phyloP scores from a whole-genome alignment of 2,797 vertebrate genomes.

The Selene dorsalis region DNA sequence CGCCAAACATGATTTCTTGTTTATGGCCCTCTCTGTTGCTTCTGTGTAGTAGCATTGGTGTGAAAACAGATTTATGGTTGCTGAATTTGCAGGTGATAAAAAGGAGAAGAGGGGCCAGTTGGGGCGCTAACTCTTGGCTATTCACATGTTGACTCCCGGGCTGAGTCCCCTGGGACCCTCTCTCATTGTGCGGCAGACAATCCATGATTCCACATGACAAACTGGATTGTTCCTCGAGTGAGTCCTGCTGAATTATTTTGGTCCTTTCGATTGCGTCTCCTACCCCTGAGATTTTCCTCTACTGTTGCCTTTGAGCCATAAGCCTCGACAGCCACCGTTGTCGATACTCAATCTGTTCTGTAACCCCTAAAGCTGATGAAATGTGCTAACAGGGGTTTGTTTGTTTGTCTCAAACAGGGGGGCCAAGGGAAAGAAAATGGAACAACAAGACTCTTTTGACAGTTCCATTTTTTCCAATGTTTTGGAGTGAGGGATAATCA shows the following conservation, averaged over 20 bases:
- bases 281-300: constrained; percentile 80
- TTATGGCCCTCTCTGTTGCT: constrained; percentile 69
- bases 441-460: constrained; percentile 83
- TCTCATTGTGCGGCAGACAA: constrained; percentile 78
- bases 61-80: constrained; percentile 79
- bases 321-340: constrained; percentile 79
- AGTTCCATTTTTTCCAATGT: constrained; percentile 79
- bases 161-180: constrained; percentile 68
- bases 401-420: constrained; percentile 81
- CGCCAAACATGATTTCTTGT: constrained; percentile 75
- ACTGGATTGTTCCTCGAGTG: constrained; percentile 83
- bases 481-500: constrained; percentile 81
- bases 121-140: constrained; percentile 76
- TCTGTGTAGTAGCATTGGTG: constrained; percentile 51
- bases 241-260: constrained; percentile 84
- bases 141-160: constrained; percentile 77
- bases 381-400: constrained; percentile 84
- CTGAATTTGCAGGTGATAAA: constrained; percentile 83
- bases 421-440: constrained; percentile 77
- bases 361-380: constrained; percentile 86
- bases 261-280: constrained; percentile 81
- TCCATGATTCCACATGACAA: constrained; percentile 82
- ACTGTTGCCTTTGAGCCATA: constrained; percentile 82
- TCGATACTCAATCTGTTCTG: constrained; percentile 87
- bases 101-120: constrained; percentile 74